Base-by-base conservation (phyloP, 2,113 vertebrate genomes). In the Artemisiospiza belli region DNA sequence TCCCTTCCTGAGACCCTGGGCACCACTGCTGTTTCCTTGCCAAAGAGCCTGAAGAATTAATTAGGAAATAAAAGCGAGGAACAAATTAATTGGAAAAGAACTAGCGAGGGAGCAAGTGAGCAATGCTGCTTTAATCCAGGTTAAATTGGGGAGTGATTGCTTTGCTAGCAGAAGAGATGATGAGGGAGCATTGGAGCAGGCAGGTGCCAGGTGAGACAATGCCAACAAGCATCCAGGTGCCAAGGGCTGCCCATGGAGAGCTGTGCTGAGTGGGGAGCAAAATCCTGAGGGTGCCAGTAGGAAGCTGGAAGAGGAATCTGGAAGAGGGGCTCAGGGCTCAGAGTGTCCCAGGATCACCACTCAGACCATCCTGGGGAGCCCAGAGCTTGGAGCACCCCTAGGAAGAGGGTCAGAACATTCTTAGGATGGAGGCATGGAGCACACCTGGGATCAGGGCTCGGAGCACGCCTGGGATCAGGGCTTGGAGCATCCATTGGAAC, bases 41-140 rank as follows among this genome's bases (percentile, higher is more conserved):
- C 86, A 95, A 72, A 79, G 67, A 61, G 61, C 61, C 70, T 70
- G 89, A 89, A 73, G 85, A 94, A 87, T 90, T 94, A 87, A 95
- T 92, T 95, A 75, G 84, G 83, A 64, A 88, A 92, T 37, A 92
- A 57, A 89, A 92, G 62, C 4, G 7, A 74, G 18, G 64, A 82
- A 75, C 61, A 57, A 88, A 91, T 95, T 94, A 88, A 95, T 88
- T 67, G 72, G 77, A 92, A 74, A 28, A 63, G 83, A 77, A 59
- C 35, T 35, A 89, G 82, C 12, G 2, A 68, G 78, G 58, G 79
- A 77, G 35, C 3, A 23, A 79, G 67, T 18, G 24, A 82, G 61
- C 28, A 18, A 70, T 59, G n/a, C 44, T 9, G 41, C 28, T 67
- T 88, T 84, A 94, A 91, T 94, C 75, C 82, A n/a, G 79, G 91